Percentiles rank a stretch among this genome's conserved stretches.
phyloP scores from a whole-genome alignment of 1,140 invertebrate species.

The Dendrolimus kikuchii region DNA sequence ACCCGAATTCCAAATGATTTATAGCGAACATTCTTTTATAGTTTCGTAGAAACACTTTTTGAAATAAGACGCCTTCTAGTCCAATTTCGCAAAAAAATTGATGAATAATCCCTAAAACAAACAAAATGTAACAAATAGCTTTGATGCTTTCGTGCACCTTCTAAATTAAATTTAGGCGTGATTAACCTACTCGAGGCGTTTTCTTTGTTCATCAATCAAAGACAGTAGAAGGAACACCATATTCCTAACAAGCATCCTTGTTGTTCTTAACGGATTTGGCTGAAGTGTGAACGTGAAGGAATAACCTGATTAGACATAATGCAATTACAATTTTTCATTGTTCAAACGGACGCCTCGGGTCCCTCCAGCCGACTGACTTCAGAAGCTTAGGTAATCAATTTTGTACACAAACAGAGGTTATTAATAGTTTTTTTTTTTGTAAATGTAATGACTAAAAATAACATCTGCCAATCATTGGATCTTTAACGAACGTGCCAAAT shows the following conservation, averaged over 20 bases:
- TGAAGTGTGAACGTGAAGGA: constrained; percentile 28
- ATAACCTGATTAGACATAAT: constrained; percentile 46
- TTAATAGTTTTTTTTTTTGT: constrained; percentile 65
- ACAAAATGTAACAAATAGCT: constrained; percentile 60
- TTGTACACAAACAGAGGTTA: constrained; percentile 64
- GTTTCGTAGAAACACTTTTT: constrained; percentile 5
- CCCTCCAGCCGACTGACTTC: constrained; percentile 43
- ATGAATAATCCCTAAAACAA: constrained; percentile 36
- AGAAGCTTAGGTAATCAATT: constrained; percentile 65
- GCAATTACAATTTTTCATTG: constrained; percentile 54
- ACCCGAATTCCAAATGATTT: constrained; percentile 4
- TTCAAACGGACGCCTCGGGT: constrained; percentile 50
- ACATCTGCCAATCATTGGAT: constrained; percentile 57
- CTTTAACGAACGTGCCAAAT: constrained; percentile 58
- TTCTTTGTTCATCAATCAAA: constrained; percentile 70
- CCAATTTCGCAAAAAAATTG: constrained; percentile 4
- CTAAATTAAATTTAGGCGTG: constrained; percentile 69
- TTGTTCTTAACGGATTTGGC: constrained; percentile 14
- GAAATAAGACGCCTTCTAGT: constrained; percentile 1
- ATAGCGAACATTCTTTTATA: constrained; percentile 4
- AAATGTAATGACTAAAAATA: constrained; percentile 56
- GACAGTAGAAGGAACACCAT: constrained; percentile 49
- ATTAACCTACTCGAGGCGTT: constrained; percentile 67
- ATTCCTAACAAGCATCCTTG: constrained; percentile 43
- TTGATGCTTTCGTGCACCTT: constrained; percentile 50